Evolutionary conservation across 2,888 invertebrate species (phyloP), one percentile per base, ranked within the genome.

Genomic region (Rhorus exstirpatorius): DNA sequence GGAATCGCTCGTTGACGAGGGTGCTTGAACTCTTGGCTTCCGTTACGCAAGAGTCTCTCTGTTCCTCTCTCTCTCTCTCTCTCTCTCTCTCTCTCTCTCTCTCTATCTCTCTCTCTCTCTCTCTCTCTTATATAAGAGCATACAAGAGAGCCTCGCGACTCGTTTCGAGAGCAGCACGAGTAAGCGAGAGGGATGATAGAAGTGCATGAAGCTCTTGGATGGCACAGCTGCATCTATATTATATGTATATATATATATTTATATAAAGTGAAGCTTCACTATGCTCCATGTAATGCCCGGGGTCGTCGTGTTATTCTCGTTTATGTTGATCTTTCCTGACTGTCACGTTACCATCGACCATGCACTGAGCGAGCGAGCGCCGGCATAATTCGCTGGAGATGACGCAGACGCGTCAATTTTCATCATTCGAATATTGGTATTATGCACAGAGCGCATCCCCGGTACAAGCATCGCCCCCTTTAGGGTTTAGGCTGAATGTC

Each of bases 371-470:
- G 53, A 41, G 41, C 60, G 44, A 67, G 67, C 67, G 60, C 68
- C 24, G 53, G 65, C 72, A 67, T 49, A 35, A 55, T 41, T 70
- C 38, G 72, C 65, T 41, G 72, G 7, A 61, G 72, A 79, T 84
- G 83, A 83, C 84, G 84, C 68, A 81, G 76, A 77, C 79, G 31
- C 83, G 84, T 84, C 84, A 84, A 81, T 84, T 83, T 81, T 84
- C 79, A 84, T 84, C 77, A 70, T 79, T 60, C 35, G 60, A 81
- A 72, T 44, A 71, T 53, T 31, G 46, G 26, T 31, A 17, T 35
- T 26, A 44, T 12, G 51, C 44, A 41, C 24, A 68, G 44, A 24
- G 38, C 24, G 51, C 31, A 76, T 44, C 35, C 14, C 24, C 55
- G 6, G 58, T 17, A 26, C 3, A 26, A 51, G 53, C 58, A 68